A percentile compares a stretch with the other conserved stretches of the same genome.
phyloP scores from a whole-genome alignment of 2,888 invertebrate genomes.

The Sinopyrophorus schimmeli region DNA sequence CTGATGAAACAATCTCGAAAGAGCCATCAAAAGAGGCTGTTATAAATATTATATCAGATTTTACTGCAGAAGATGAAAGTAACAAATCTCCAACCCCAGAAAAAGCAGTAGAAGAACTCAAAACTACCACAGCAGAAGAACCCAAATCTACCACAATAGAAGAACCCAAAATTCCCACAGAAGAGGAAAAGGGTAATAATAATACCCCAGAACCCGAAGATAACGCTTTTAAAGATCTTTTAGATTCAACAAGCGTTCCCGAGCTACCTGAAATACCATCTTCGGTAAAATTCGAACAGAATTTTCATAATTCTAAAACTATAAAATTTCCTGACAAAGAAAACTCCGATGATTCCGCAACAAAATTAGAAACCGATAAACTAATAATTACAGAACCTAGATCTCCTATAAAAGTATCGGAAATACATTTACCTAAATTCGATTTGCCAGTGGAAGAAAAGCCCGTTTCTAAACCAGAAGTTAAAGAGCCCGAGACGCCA shows the following conservation, averaged over 20 bases:
- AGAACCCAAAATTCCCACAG: not conserved
- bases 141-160: no score
- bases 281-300: conserved; percentile 48
- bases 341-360: not conserved
- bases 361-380: no score
- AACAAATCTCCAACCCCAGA: not conserved
- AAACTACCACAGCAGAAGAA: no score
- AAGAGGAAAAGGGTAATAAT: conserved; percentile 35
- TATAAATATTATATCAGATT: no score
- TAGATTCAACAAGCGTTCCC: conserved; percentile 65
- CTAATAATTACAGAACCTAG: no score
- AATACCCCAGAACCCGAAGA: conserved; percentile 49
- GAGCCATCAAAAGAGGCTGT: no score
- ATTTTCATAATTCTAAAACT: conserved; percentile 51
- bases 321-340: conserved; percentile 32
- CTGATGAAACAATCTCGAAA: no score
- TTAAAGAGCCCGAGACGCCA: conserved; percentile 35
- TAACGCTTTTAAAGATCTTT: conserved; percentile 63
- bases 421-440: no score
- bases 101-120: not conserved
- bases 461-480: not conserved
- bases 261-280: conserved; percentile 61
- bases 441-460: conserved; percentile 1
- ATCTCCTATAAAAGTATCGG: no score
- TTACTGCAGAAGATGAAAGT: not conserved